phyloP scores from a whole-genome alignment of 2,888 invertebrate genomes.

The Tetragonisca angustula region DNA sequence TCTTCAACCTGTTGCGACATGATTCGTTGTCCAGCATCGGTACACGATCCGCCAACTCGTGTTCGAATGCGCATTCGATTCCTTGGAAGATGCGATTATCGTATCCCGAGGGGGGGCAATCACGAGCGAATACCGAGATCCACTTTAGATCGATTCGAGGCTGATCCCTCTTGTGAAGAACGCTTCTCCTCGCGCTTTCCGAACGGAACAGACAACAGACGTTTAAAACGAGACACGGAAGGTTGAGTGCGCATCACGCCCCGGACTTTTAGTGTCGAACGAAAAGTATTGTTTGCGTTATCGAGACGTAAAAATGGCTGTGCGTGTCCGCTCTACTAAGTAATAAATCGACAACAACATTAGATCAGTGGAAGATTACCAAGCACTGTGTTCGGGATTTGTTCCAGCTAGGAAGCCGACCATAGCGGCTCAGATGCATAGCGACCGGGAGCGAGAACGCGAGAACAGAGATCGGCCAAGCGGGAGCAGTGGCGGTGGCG shows the following conservation, averaged over 20 bases:
- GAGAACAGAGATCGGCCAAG: slow-evolving; percentile 80
- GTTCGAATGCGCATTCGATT: not conserved
- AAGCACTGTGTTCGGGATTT: slow-evolving; percentile 84
- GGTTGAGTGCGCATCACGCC: not conserved
- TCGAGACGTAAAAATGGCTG: not conserved
- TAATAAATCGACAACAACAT: slow-evolving; percentile 44
- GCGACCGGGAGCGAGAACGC: slow-evolving; percentile 85
- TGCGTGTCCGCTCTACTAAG: slow-evolving; percentile 12
- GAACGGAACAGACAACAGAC: not conserved
- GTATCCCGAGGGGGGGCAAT: not conserved
- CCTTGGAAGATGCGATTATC: not conserved
- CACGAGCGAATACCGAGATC: slow-evolving; percentile 5
- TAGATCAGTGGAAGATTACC: slow-evolving; percentile 80
- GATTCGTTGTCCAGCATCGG: not conserved
- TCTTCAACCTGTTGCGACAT: not conserved
- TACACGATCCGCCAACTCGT: not conserved
- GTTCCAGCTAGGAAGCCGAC: slow-evolving; percentile 88
- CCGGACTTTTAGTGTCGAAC: not conserved
- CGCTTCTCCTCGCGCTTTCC: slow-evolving; percentile 68
- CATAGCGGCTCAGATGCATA: slow-evolving; percentile 85
- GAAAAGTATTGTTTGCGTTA: not conserved
- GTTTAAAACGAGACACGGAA: not conserved
- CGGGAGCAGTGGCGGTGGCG: slow-evolving; percentile 56
- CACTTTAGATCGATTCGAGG: not conserved
- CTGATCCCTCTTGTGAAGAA: slow-evolving; percentile 24